A percentile compares a stretch with the other conserved stretches of the same genome.
Conservation (phyloP, 1,140 invertebrate genomes). For the Drosophila lacteicornis region DNA sequence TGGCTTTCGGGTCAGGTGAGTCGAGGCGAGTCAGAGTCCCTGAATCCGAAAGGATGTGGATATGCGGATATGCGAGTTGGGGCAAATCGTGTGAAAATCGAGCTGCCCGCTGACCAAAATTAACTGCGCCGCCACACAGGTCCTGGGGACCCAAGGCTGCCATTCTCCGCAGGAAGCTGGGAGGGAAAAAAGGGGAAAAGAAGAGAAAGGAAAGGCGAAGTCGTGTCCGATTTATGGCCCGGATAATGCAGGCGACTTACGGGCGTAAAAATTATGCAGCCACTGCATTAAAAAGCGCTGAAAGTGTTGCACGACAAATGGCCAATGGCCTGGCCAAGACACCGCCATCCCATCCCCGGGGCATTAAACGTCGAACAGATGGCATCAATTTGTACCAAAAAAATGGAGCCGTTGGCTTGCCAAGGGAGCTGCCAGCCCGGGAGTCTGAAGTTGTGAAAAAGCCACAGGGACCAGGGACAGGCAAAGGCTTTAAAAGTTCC, state of each 20-base stretch:
- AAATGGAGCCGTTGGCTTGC: slow-evolving; percentile 11
- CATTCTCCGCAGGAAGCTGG: background rate
- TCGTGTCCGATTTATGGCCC: slow-evolving; percentile 67
- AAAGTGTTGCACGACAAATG: slow-evolving; percentile 55
- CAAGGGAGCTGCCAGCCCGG: background rate
- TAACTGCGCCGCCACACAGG: slow-evolving; percentile 65
- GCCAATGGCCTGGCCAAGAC: slow-evolving; percentile 37
- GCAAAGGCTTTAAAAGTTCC: background rate
- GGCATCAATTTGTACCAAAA: slow-evolving; percentile 74
- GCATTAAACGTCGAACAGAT: slow-evolving; percentile 77
- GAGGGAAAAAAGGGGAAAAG: background rate
- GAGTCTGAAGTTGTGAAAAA: background rate
- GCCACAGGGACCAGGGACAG: background rate
- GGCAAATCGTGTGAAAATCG: slow-evolving; percentile 69
- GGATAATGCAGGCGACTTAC: slow-evolving; percentile 81
- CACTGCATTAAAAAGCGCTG: slow-evolving; percentile 76
- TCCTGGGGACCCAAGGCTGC: background rate
- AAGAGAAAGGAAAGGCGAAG: slow-evolving; percentile 16
- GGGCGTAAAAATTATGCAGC: slow-evolving; percentile 75
- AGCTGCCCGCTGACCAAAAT: slow-evolving; percentile 66
- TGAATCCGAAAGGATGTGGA: no score
- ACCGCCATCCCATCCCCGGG: background rate
- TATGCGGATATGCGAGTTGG: slow-evolving; percentile 5
- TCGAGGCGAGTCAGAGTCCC: background rate
- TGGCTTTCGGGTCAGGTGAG: slow-evolving; percentile 55